A percentile compares a stretch with the other conserved stretches of the same genome.
Conservation (phyloP, 2,888 invertebrate genomes). For the Dastarcus helophoroides region DNA sequence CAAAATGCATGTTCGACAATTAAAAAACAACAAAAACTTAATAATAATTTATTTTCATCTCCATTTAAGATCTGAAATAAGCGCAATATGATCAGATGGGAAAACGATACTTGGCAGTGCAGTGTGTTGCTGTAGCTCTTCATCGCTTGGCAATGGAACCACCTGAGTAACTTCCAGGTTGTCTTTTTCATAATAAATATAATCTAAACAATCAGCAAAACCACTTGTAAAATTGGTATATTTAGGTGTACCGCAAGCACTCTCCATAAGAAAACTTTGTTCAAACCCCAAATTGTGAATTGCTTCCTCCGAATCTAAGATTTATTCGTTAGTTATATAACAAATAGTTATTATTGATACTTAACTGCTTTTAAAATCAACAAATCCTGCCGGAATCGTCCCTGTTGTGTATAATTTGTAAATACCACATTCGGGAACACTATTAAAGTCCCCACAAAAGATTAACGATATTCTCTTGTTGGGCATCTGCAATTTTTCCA, state of each 20-base stretch:
- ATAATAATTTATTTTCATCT: too few relatives aligned
- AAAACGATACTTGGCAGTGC: slow-evolving; percentile 83
- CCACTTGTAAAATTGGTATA: slow-evolving; percentile 78
- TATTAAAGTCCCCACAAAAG: slow-evolving; percentile 91
- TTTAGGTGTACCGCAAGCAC: slow-evolving; percentile 75
- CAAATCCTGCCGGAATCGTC: slow-evolving; percentile 47
- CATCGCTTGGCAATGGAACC: slow-evolving; percentile 68
- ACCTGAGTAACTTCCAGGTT: slow-evolving; percentile 54
- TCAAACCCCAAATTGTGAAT: slow-evolving; percentile 49
- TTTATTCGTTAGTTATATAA: too few relatives aligned
- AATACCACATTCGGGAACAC: slow-evolving; percentile 73
- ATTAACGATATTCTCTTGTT: slow-evolving; percentile 51
- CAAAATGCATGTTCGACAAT: too few relatives aligned
- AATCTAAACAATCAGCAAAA: slow-evolving; percentile 85
- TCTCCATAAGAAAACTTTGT: slow-evolving; percentile 55
- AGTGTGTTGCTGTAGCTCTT: slow-evolving; percentile 58
- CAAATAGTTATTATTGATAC: too few relatives aligned
- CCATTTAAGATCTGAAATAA: slow-evolving; percentile 66
- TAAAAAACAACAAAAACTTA: too few relatives aligned
- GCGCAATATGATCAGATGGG: slow-evolving; percentile 89
- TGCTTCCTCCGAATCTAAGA: slow-evolving; percentile 53
- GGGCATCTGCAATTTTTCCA: slow-evolving; percentile 29
- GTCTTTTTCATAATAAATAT: slow-evolving; percentile 71
- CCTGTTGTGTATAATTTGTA: slow-evolving; percentile 68
- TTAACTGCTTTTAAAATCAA: slow-evolving; percentile 74